Conservation (phyloP, 2,113 vertebrate species). For the Vulpes lagopus region DNA sequence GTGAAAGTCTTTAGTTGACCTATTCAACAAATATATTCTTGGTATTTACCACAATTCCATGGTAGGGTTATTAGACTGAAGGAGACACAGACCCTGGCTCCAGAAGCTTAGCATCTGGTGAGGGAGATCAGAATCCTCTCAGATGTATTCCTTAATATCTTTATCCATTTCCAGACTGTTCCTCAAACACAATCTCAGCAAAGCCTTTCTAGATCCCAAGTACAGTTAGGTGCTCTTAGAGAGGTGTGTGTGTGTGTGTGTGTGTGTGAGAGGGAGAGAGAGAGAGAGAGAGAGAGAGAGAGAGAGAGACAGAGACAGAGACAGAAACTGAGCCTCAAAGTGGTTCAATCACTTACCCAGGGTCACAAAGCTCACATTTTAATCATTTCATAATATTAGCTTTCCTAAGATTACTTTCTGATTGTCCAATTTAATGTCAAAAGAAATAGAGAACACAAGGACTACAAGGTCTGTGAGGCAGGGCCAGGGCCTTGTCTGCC, state of each 20-base stretch:
- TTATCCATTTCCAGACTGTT: background rate
- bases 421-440: constrained; percentile 1
- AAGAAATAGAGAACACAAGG: constrained; percentile 17
- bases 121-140: background rate
- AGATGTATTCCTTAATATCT: background rate
- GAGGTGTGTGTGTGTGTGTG: background rate
- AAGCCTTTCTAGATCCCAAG: constrained; percentile 12
- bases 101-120: background rate
- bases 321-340: background rate
- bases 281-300: background rate
- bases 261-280: background rate
- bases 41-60: background rate
- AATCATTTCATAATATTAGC: background rate
- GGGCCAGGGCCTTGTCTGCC: background rate
- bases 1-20: background rate
- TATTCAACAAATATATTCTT: background rate
- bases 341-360: background rate
- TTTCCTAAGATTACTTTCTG: constrained; percentile 28
- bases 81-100: background rate
- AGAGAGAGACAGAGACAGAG: background rate
- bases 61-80: background rate
- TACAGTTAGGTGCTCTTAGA: background rate
- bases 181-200: background rate
- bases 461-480: background rate
- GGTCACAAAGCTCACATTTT: background rate